Conservation (phyloP, 2,797 vertebrate species). For the Cossypha polioptera region DNA sequence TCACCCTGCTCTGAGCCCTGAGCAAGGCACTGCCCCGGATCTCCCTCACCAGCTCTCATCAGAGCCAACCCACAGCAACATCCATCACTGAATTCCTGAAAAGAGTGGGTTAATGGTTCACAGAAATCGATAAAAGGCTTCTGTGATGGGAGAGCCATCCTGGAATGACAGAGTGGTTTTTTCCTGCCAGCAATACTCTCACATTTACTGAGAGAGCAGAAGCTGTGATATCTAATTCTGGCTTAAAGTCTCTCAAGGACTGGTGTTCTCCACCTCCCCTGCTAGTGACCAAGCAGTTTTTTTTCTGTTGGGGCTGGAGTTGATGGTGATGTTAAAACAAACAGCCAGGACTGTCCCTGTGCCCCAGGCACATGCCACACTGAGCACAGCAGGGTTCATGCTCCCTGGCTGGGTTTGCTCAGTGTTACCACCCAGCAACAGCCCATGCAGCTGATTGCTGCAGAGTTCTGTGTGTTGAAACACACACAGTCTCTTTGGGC, state of each 20-base stretch:
- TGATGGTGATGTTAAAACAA: not conserved
- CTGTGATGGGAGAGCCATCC: not conserved
- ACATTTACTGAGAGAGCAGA: not conserved
- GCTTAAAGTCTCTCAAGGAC: not conserved
- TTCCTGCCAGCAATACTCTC: slow-evolving; percentile 19
- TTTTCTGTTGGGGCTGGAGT: not conserved
- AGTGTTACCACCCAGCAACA: not conserved
- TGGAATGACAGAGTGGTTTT: not conserved
- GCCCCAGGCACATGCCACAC: not conserved
- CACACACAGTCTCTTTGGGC: not conserved
- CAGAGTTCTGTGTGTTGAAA: not conserved
- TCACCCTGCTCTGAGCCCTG: not conserved
- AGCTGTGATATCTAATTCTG: not conserved
- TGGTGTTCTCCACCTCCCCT: not conserved
- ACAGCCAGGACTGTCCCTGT: not conserved
- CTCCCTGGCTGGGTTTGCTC: not conserved
- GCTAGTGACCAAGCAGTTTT: not conserved
- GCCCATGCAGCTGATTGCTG: not conserved
- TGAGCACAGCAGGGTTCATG: not conserved
- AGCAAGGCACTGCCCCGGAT: accelerated
- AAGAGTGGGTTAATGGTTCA: slow-evolving; percentile 28
- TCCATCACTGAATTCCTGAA: not conserved
- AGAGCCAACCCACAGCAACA: not conserved
- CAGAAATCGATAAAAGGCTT: not conserved
- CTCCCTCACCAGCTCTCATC: not conserved